Evolutionary conservation across 2,888 invertebrate genomes (phyloP), one percentile per base, ranked within the genome.

Genomic region (Vandiemenella viatica): DNA sequence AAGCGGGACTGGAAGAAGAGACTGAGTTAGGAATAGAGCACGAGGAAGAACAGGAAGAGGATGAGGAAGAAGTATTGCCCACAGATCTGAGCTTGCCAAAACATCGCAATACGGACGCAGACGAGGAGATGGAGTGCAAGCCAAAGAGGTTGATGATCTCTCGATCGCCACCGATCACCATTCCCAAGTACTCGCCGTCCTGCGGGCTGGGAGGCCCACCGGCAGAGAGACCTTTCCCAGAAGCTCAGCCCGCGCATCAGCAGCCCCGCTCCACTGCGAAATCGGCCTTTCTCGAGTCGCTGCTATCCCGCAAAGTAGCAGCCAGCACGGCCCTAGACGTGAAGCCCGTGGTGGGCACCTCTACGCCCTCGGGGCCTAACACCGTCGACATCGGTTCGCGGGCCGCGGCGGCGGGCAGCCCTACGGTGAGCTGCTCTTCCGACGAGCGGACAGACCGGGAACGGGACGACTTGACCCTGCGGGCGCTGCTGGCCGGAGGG

Each of bases 361-460:
- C n/a, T n/a, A n/a, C n/a, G n/a, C n/a, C n/a, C n/a, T n/a, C n/a
- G n/a, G 53, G 55, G 10, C 79, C 79, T 61, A 80, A 80, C 62
- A 80, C 83, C 4, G 64, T 81, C 37, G 79, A 83, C 66, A 65
- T 82, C 58, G 83, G 80, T 3, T 40, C 46, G 6, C 17, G 46
- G 2, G 42, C 26, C 21, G 66, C 76, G 58, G 79, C 77, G 64
- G 79, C 76, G 13, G 78, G 77, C 0, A 82, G 82, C 63, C 80
- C 81, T 1, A 80, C 80, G 0, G 79, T 82, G 1, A 77, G 79
- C n/a, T 82, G 82, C 59, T 81, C 82, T 0, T 20, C 20, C n/a
- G 32, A 2, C 4, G 32, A 45, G 16, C 38, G 17, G n/a, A 19
- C 43, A 5, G 13, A 44, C n/a, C 40, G 26, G 19, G 21, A 18